Percentiles rank a stretch among this genome's conserved stretches.
Evolutionary conservation across 30 jellyfish, hydroid and myxozoan species (phyloP).

Genomic region (Chrysaora quinquecirrha): DNA sequence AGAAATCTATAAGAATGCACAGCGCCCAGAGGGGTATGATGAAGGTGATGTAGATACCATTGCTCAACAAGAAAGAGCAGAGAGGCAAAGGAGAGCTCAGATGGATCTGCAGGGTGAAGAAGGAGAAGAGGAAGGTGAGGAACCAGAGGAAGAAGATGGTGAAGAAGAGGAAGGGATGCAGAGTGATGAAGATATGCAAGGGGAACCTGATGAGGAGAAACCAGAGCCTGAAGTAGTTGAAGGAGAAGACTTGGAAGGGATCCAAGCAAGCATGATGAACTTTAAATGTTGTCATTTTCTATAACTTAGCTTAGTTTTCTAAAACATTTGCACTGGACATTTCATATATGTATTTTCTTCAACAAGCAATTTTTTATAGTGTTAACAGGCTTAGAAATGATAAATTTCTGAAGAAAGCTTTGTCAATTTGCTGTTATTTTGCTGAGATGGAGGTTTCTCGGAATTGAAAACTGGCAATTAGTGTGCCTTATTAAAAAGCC

Average conservation of each 20-base stretch:
- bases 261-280: constrained; percentile 48
- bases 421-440: no score
- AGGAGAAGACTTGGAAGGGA: constrained; percentile 24
- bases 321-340: no score
- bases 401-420: no score
- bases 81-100: constrained; percentile 22
- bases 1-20: constrained; percentile 14
- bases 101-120: neutral
- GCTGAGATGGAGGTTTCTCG: no score
- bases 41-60: constrained; percentile 49
- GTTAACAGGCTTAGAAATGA: no score
- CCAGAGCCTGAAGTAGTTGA: constrained; percentile 5
- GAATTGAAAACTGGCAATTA: no score
- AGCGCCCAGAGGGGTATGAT: constrained; percentile 53
- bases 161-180: constrained; percentile 6
- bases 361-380: no score
- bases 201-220: constrained; percentile 17
- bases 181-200: constrained; percentile 1
- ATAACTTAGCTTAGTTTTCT: no score
- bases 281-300: no score
- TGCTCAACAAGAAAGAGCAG: neutral
- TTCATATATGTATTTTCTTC: no score
- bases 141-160: neutral
- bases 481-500: no score
- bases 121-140: constrained; percentile 42